phyloP scores from a whole-genome alignment of 2,797 vertebrate species.

The Pseudochirops cupreus region DNA sequence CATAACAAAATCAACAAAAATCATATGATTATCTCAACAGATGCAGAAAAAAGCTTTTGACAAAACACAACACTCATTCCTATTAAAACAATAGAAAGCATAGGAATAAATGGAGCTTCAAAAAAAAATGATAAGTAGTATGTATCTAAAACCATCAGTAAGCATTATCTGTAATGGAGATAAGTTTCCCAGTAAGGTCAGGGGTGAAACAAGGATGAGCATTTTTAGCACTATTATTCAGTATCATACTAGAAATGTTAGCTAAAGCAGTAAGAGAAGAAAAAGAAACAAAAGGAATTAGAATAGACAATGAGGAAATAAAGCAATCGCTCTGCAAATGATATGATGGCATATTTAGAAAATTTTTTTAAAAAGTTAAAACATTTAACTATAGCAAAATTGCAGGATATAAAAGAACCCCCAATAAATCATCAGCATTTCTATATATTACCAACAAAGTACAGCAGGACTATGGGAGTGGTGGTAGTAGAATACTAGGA shows the following conservation, averaged over 20 bases:
- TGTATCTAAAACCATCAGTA: background rate
- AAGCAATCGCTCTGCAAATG: background rate
- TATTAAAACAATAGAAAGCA: background rate
- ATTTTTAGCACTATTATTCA: background rate
- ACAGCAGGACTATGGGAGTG: background rate
- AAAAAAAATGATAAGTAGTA: background rate
- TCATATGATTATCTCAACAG: background rate
- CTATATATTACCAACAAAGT: background rate
- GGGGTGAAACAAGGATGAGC: background rate
- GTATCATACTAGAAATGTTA: background rate
- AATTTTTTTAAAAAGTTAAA: background rate
- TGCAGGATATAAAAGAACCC: background rate
- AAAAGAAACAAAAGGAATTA: background rate
- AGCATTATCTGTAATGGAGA: background rate
- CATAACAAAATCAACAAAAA: background rate
- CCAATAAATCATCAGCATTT: background rate
- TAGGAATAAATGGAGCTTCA: background rate
- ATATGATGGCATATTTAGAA: background rate
- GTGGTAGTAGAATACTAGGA: background rate
- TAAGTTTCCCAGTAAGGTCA: background rate
- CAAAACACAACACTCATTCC: background rate
- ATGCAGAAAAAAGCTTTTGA: background rate
- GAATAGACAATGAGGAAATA: background rate
- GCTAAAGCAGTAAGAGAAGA: background rate
- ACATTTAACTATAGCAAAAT: background rate